phyloP scores from a whole-genome alignment of 2,888 invertebrate species.

The Tribolium freemani region DNA sequence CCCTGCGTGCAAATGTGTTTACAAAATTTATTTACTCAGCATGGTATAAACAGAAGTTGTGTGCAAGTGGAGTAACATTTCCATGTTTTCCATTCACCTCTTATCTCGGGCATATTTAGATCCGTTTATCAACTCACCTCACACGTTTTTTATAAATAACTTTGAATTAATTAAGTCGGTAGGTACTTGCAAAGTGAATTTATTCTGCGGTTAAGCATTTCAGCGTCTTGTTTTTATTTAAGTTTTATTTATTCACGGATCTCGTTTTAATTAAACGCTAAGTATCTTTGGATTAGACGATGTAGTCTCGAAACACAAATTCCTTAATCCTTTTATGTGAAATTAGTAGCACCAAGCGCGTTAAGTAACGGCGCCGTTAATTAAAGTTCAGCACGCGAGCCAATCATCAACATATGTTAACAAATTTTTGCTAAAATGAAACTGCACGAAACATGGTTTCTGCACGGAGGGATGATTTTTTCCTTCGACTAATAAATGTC shows the following conservation, averaged over 20 bases:
- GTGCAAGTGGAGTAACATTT: not conserved
- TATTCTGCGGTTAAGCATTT: not conserved
- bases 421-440: conserved; percentile 43
- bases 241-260: conserved; percentile 24
- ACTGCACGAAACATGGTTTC: conserved; percentile 26
- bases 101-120: not conserved
- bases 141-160: not conserved
- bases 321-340: conserved; percentile 46
- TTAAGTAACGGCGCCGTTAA: conserved; percentile 56
- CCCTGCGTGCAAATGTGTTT: not conserved
- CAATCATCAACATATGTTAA: conserved; percentile 57
- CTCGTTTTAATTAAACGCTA: conserved; percentile 40
- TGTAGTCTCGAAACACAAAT: conserved; percentile 42
- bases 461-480: conserved; percentile 8
- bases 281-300: conserved; percentile 39
- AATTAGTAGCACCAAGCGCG: conserved; percentile 50
- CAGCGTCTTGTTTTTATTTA: not conserved
- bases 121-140: not conserved
- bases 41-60: not conserved
- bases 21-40: not conserved
- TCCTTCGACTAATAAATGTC: not conserved
- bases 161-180: not conserved
- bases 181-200: not conserved
- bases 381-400: conserved; percentile 57
- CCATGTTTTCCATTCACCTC: not conserved